Evolutionary conservation across 2,888 invertebrate genomes (phyloP).

Genomic region (Phyllotreta striolata): DNA sequence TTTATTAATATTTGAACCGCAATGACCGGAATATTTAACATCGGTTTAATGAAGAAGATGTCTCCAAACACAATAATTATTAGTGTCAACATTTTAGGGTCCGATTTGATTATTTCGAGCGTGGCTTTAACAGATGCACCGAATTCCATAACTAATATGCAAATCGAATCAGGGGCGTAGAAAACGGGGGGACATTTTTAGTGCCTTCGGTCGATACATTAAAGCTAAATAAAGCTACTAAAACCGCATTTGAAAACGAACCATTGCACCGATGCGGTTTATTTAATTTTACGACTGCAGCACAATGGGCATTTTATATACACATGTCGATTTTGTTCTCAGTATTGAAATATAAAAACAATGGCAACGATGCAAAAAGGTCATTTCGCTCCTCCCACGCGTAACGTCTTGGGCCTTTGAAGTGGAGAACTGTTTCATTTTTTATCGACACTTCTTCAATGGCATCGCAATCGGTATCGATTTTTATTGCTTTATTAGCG

Average conservation of each 20-base stretch:
- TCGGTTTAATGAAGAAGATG: slow-evolving; percentile 5
- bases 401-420: slow-evolving; percentile 6
- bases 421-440: slow-evolving; percentile 13
- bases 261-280: no score
- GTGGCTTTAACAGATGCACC: slow-evolving; percentile 1
- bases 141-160: not conserved
- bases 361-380: slow-evolving; percentile 14
- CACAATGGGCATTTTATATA: no score
- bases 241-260: no score
- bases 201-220: no score
- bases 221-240: no score
- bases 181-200: no score
- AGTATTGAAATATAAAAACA: slow-evolving; percentile 7
- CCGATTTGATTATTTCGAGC: slow-evolving; percentile 15
- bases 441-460: slow-evolving; percentile 12
- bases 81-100: not conserved
- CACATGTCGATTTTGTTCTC: not conserved
- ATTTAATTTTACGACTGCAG: no score
- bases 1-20: slow-evolving; percentile 13
- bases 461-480: slow-evolving; percentile 3
- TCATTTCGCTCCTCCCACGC: slow-evolving; percentile 1
- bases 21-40: slow-evolving; percentile 1
- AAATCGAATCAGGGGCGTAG: no score
- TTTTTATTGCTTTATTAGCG: no score
- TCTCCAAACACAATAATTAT: slow-evolving; percentile 16